These are phyloP conservation scores for Cassiopea xamachana DNA, from an alignment of 30 jellyfish, hydroid and myxozoan genomes.

Conservation along the genomic window DNA sequence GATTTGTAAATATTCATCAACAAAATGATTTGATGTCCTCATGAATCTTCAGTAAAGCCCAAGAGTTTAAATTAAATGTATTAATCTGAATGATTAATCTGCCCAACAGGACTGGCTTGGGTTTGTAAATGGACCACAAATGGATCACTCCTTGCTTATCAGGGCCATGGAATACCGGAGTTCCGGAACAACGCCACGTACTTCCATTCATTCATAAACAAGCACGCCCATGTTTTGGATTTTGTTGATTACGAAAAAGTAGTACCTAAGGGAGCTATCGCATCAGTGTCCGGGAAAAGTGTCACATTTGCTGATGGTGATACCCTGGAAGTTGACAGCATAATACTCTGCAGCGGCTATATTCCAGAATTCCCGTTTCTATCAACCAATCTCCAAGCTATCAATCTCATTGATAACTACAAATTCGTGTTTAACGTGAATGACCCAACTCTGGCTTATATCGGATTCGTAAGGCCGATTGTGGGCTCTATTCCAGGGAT, in stretches of 20 bases:
- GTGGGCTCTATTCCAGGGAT: slow-evolving; percentile 94
- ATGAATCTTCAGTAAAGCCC: background rate
- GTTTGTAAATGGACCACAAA: slow-evolving; percentile 90
- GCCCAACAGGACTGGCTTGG: slow-evolving; percentile 87
- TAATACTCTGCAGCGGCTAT: slow-evolving; percentile 90
- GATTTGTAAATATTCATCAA: too few species aligned
- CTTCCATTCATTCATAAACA: slow-evolving; percentile 86
- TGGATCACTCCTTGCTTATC: slow-evolving; percentile 91
- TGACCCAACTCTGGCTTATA: slow-evolving; percentile 81
- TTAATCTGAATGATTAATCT: background rate
- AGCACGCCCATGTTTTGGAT: slow-evolving; percentile 93
- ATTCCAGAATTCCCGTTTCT: slow-evolving; percentile 73
- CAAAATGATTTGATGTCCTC: too few species aligned
- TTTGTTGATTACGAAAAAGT: slow-evolving; percentile 74
- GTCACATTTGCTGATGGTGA: slow-evolving; percentile 76
- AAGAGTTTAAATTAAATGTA: background rate
- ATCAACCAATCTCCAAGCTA: slow-evolving; percentile 15
- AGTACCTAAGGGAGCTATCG: slow-evolving; percentile 88
- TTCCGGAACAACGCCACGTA: slow-evolving; percentile 72
- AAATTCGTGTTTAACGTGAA: slow-evolving; percentile 66
- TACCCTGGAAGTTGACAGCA: slow-evolving; percentile 65
- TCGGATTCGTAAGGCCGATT: slow-evolving; percentile 90
- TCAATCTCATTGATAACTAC: slow-evolving; percentile 67
- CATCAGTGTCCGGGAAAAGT: slow-evolving; percentile 45
- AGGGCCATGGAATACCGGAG: slow-evolving; percentile 98